Percentiles rank a stretch among this genome's conserved stretches.
Conservation (phyloP, 2,888 invertebrate genomes). For the Homarus gammarus region DNA sequence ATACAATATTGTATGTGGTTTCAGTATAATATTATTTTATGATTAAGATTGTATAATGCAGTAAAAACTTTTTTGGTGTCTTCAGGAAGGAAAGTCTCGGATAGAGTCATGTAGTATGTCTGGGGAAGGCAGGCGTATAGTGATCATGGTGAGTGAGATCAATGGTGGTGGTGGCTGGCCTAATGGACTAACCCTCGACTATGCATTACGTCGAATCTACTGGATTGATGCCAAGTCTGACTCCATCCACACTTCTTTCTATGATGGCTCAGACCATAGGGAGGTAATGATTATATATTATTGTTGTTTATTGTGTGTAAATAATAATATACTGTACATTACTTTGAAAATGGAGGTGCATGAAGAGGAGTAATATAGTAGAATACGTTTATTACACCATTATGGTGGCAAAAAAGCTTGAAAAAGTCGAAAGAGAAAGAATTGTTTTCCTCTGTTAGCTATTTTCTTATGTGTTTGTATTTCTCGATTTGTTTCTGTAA, state of each 20-base stretch:
- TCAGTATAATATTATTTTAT: too few species aligned
- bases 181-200: conserved; percentile 90
- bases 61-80: not conserved
- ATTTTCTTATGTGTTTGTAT: too few species aligned
- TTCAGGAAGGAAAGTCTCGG: conserved; percentile 83
- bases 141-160: conserved; percentile 83
- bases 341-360: too few species aligned
- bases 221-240: conserved; percentile 93
- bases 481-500: too few species aligned
- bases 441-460: too few species aligned
- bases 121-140: conserved; percentile 84
- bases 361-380: too few species aligned
- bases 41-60: too few species aligned
- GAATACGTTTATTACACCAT: too few species aligned
- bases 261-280: conserved; percentile 87
- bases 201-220: conserved; percentile 86
- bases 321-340: too few species aligned
- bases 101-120: conserved; percentile 91
- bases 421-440: too few species aligned
- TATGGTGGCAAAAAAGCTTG: too few species aligned
- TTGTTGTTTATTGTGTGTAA: not conserved
- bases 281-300: conserved; percentile 80
- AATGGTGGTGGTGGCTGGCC: conserved; percentile 87
- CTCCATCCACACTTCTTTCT: conserved; percentile 90
- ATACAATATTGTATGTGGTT: too few species aligned